phyloP scores from a whole-genome alignment of 2,797 vertebrate species.

The Lophotriccus pileatus region DNA sequence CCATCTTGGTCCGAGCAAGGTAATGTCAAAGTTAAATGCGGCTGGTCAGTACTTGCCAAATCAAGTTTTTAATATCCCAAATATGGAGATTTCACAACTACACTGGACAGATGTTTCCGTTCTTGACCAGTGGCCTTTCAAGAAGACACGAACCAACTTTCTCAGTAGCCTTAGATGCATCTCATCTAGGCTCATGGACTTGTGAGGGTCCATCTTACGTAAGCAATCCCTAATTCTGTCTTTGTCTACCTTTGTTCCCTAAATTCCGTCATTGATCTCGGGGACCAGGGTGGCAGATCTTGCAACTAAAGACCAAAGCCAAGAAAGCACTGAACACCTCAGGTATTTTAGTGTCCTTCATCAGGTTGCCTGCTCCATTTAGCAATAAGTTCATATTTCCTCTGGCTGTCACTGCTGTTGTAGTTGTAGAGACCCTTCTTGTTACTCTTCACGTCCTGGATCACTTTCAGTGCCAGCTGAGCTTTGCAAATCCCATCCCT shows the following conservation, averaged over 20 bases:
- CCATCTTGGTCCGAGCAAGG: not conserved
- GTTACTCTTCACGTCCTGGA: not conserved
- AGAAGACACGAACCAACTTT: not conserved
- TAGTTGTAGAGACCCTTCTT: not conserved
- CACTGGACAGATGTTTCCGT: not conserved
- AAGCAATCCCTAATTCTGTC: not conserved
- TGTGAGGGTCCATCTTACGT: not conserved
- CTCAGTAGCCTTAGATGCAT: not conserved
- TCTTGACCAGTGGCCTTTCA: not conserved
- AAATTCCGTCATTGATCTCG: not conserved
- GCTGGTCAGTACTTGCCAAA: not conserved
- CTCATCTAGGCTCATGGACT: not conserved
- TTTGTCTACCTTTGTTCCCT: not conserved
- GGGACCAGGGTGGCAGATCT: not conserved
- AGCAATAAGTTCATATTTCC: not conserved
- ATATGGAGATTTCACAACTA: not conserved
- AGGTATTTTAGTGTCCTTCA: not conserved
- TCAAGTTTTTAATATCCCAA: not conserved
- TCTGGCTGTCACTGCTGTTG: not conserved
- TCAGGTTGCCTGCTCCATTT: not conserved
- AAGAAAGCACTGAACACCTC: not conserved
- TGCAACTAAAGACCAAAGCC: not conserved
- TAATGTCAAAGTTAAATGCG: not conserved
- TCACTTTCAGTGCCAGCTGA: not conserved
- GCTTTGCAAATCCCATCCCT: not conserved